Evolutionary conservation across 2,888 invertebrate genomes (phyloP), one percentile per base, ranked within the genome.

Genomic region (Meliscaeva auricollis): DNA sequence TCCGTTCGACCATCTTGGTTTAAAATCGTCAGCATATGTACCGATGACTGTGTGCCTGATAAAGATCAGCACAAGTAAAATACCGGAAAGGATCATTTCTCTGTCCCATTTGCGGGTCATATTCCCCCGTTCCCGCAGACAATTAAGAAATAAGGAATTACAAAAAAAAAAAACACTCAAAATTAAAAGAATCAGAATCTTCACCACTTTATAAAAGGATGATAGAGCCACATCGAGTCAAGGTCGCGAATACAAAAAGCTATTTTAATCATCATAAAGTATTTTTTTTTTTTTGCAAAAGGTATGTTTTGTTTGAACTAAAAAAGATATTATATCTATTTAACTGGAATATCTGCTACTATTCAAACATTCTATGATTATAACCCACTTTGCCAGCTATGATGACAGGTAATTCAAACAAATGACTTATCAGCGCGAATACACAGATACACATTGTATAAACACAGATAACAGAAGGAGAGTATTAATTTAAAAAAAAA

Each of bases 101-200:
- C 46, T 80, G 48, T 17, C 50, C 80, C 80, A 84, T 80, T 79
- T 74, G 66, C 38, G 38, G 80, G 13, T 70, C 83, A 83, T 83
- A 70, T 78, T 79, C 32, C 7, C 7, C 26, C 4, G 60, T 64
- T 68, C 48, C 52, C 30, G 73, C 20, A 77, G 38, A 73, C 58
- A 50, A 22, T 68, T 3, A 26, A n/a, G n/a, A n/a, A n/a, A n/a
- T n/a, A n/a, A n/a, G n/a, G n/a, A 50, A 20, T 46, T 17, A 52
- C 6, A 11, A 64, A 44, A 9, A 38, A 38, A 11, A 0, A 11
- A 38, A 38, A 9, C 7, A 9, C 11, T 9, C 8, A 38, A 11
- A 38, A 38, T 35, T 35, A 6, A 9, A 11, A 38, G 44, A 68
- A 26, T 68, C 68, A 68, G 35, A 20, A 62, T 2, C 41, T 56